Conservation (phyloP, 2,888 invertebrate genomes). For the Trissolcus brochymenae region DNA sequence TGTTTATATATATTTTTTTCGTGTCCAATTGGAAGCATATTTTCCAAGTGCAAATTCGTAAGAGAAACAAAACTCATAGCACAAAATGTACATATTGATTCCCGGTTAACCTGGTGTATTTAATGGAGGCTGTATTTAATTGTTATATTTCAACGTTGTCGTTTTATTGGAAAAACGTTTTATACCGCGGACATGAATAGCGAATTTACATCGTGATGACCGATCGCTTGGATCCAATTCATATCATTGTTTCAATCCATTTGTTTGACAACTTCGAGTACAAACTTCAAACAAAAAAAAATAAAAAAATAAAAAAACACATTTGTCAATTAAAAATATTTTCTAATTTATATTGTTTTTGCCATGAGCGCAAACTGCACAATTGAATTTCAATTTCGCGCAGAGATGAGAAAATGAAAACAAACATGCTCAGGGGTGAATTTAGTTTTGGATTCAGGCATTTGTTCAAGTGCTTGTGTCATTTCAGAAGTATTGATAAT, state of each 20-base stretch:
- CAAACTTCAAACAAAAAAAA: background rate
- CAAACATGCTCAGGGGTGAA: conserved; percentile 1
- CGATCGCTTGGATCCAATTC: conserved; percentile 43
- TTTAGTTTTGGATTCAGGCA: background rate
- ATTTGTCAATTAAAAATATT: background rate
- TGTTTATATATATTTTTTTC: background rate
- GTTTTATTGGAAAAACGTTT: conserved; percentile 49
- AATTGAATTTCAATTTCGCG: background rate
- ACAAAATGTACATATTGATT: conserved; percentile 47
- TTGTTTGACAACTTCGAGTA: background rate
- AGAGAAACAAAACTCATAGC: conserved; percentile 21
- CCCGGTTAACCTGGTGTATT: conserved; percentile 32
- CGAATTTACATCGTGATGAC: conserved; percentile 35
- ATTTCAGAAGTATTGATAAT: conserved; percentile 15
- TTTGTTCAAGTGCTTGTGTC: conserved; percentile 26
- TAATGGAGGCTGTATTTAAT: conserved; percentile 47
- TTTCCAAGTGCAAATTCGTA: conserved; percentile 4
- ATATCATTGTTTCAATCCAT: conserved; percentile 15
- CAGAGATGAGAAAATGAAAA: background rate
- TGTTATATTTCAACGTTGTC: conserved; percentile 53
- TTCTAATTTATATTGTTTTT: background rate
- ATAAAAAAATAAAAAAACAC: no score
- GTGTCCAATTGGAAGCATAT: background rate
- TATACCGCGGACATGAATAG: conserved; percentile 37
- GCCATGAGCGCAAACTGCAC: conserved; percentile 17